Evolutionary conservation across 1,140 invertebrate genomes (phyloP).

Genomic region (Orius laevigatus): DNA sequence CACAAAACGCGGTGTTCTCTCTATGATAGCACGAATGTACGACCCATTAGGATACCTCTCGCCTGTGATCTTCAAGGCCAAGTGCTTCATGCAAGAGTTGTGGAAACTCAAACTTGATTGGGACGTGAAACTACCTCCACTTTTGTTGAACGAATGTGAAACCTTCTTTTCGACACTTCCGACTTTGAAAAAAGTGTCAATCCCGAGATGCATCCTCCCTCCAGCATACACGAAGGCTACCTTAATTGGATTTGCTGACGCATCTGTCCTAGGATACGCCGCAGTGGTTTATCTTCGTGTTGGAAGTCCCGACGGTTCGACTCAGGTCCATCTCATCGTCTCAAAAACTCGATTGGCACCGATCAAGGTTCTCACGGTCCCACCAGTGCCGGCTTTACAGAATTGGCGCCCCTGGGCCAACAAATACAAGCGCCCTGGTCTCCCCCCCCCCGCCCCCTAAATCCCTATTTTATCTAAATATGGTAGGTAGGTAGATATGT

Average conservation of each 20-base stretch:
- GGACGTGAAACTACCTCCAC: conserved; percentile 24
- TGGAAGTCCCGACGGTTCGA: not conserved
- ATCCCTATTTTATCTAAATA: too few species aligned
- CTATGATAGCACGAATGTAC: conserved; percentile 20
- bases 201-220: conserved; percentile 16
- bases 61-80: conserved; percentile 20
- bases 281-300: conserved; percentile 25
- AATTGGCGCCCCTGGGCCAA: too few species aligned
- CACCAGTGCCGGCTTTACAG: too few species aligned
- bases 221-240: conserved; percentile 17
- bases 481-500: too few species aligned
- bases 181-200: conserved; percentile 11
- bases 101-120: conserved; percentile 22
- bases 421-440: too few species aligned
- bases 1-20: conserved; percentile 16
- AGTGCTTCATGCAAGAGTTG: conserved; percentile 14
- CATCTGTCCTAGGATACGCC: conserved; percentile 25
- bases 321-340: conserved; percentile 17
- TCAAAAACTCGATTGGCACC: conserved; percentile 26
- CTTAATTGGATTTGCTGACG: conserved; percentile 25
- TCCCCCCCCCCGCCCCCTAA: too few species aligned
- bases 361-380: conserved; percentile 22
- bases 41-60: conserved; percentile 23
- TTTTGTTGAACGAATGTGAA: conserved; percentile 16
- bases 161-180: conserved; percentile 17